Evolutionary conservation across 2,113 vertebrate species (phyloP).

Genomic region (Sceloporus undulatus): DNA sequence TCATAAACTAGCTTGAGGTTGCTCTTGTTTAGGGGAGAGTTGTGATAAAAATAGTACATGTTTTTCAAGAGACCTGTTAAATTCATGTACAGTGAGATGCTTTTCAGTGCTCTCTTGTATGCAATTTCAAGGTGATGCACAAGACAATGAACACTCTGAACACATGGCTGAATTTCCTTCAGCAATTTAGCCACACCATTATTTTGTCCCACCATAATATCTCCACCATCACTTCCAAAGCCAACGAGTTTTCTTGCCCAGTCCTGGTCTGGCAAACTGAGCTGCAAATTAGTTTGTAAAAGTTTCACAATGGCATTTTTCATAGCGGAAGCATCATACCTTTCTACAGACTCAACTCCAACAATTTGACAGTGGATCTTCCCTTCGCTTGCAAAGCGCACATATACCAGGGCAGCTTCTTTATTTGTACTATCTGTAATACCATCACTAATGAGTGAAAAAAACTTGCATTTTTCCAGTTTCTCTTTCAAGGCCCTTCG

Average conservation of each 20-base stretch:
- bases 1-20: conserved; percentile 56
- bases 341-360: conserved; percentile 58
- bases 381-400: conserved; percentile 66
- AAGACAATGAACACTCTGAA: conserved; percentile 63
- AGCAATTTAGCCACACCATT: conserved; percentile 54
- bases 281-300: conserved; percentile 69
- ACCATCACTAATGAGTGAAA: conserved; percentile 68
- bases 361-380: conserved; percentile 70
- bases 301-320: conserved; percentile 68
- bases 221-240: conserved; percentile 59
- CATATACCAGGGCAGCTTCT: conserved; percentile 58
- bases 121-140: conserved; percentile 64
- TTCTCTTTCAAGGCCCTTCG: conserved; percentile 67
- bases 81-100: conserved; percentile 44
- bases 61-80: conserved; percentile 54
- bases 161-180: conserved; percentile 68
- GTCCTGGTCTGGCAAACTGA: conserved; percentile 58
- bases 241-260: conserved; percentile 74
- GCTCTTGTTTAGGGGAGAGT: conserved; percentile 58
- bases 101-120: conserved; percentile 60
- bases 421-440: conserved; percentile 21
- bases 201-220: conserved; percentile 33
- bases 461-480: conserved; percentile 73
- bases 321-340: conserved; percentile 46
- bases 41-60: conserved; percentile 61